Conservation (phyloP, 1,140 invertebrate species). For the Atta colombica region DNA sequence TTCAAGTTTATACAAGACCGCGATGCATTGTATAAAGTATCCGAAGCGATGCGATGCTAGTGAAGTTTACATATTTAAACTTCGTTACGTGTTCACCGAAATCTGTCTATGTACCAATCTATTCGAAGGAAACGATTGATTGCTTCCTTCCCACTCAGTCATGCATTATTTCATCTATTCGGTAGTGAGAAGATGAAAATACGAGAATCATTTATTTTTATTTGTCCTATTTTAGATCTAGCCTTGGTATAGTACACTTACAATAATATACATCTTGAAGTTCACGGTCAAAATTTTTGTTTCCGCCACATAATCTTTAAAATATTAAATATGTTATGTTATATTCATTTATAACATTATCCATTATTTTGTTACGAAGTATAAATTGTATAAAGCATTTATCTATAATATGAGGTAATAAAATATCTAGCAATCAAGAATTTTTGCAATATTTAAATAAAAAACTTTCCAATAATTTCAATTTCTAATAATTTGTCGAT, state of each 20-base stretch:
- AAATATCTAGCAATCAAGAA: background rate
- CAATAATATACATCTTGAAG: background rate
- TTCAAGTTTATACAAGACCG: slow-evolving; percentile 36
- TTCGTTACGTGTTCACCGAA: background rate
- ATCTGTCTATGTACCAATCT: background rate
- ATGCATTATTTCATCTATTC: background rate
- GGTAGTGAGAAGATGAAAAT: background rate
- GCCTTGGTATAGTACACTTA: background rate
- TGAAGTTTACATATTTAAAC: slow-evolving; percentile 43
- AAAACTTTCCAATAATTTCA: slow-evolving; percentile 6
- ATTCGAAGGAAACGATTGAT: background rate
- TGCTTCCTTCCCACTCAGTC: background rate
- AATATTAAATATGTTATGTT: background rate
- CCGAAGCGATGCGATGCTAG: slow-evolving; percentile 4
- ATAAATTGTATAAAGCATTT: background rate
- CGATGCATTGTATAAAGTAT: slow-evolving; percentile 1
- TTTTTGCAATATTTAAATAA: background rate
- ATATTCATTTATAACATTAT: background rate
- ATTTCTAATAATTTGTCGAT: slow-evolving; percentile 1
- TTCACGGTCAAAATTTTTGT: background rate
- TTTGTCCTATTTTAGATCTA: background rate
- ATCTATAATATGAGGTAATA: background rate
- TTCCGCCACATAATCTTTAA: background rate
- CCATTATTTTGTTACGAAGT: background rate
- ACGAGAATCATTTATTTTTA: background rate